Base-by-base conservation (phyloP, 2,113 vertebrate genomes). In the Mustela nigripes region DNA sequence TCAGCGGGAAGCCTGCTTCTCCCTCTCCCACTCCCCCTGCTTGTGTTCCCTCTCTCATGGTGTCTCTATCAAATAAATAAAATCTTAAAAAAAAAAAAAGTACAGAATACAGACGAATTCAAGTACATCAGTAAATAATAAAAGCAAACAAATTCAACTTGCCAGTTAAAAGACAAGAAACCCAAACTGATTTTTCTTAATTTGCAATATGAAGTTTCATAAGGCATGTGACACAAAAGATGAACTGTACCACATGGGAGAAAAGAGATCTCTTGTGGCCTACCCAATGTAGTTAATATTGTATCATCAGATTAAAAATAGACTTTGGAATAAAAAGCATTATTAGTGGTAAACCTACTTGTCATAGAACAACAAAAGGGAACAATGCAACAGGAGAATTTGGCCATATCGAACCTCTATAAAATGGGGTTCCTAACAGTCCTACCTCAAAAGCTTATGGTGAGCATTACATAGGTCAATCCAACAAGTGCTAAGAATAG, bases 361-460 rank as follows among this genome's bases (percentile, higher is more conserved):
- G 82, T 86, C 76, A 67, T 9, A 79, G 80, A 90, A 87, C 60
- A 83, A 83, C 48, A 74, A 90, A 90, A 62, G 48, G 50, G 50
- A 91, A 82, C 65, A 24, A 76, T 24, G 78, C 19, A 24, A 71
- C 36, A 95, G 53, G 60, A 89, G 92, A 87, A 90, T n/a, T 42
- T 28, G 33, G 73, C 42, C 48, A 73, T 48, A n/a, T 7, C 19
- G 84, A 93, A 80, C 67, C 45, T 84, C 56, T 39, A 42, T 80
- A 18, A 92, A 73, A 74, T 78, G 33, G 31, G 31, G 39, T 67
- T 78, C 69, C 45, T 50, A 69, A 89, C 7, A 83, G 76, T 78
- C 65, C 33, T 31, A 48, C 28, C 45, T 89, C 88, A 67, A 53
- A 94, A 67, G 9, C 58, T 2, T n/a, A 42, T 31, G 73, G 65